phyloP scores from a whole-genome alignment of 2,888 invertebrate species.

The Slavum lentiscoides region DNA sequence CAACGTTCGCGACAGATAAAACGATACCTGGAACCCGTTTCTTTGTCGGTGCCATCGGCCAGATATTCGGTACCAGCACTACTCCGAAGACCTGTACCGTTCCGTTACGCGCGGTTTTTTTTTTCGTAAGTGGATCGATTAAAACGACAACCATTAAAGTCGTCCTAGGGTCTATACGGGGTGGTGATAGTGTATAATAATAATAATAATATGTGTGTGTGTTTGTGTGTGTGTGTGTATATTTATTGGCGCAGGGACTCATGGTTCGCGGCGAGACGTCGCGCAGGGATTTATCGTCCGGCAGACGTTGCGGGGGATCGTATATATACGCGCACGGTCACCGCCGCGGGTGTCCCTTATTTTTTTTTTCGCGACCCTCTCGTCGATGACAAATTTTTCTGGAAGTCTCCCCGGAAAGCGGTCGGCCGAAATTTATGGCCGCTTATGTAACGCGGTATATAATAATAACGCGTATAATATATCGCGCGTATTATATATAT shows the following conservation, averaged over 20 bases:
- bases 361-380: slow-evolving; percentile 35
- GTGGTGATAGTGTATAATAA: too few relatives aligned
- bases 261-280: slow-evolving; percentile 23
- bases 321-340: slow-evolving; percentile 3
- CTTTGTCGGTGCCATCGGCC: too few relatives aligned
- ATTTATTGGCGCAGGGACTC: background rate
- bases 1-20: too few relatives aligned
- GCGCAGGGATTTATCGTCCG: slow-evolving; percentile 40
- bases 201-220: too few relatives aligned
- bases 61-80: too few relatives aligned
- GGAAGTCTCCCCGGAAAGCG: slow-evolving; percentile 45
- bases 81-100: too few relatives aligned
- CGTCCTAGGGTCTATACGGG: too few relatives aligned
- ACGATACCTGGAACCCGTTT: too few relatives aligned
- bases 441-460: slow-evolving; percentile 12
- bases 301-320: background rate
- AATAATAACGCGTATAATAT: background rate
- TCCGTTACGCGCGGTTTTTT: too few relatives aligned
- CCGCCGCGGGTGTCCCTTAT: slow-evolving; percentile 48
- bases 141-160: too few relatives aligned
- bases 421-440: slow-evolving; percentile 49
- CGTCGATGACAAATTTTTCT: slow-evolving; percentile 53
- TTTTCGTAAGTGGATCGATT: too few relatives aligned
- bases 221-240: background rate
- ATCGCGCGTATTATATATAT: too few relatives aligned